Base-by-base conservation (phyloP, 1,140 invertebrate genomes). In the Drosophila ananassae region DNA sequence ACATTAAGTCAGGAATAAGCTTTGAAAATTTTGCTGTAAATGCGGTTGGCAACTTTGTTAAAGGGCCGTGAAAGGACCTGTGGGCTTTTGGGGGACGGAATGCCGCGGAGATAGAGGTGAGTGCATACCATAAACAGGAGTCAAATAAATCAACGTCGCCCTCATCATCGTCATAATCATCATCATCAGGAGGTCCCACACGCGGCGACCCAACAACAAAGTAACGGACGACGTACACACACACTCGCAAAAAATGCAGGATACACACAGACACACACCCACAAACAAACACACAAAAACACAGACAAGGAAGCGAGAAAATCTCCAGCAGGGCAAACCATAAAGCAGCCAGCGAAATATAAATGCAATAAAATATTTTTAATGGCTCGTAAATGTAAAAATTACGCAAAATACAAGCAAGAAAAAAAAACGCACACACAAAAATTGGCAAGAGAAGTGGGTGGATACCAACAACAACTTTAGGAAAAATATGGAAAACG, bases 311-410 rank as follows among this genome's bases (percentile, higher is more conserved):
- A 62, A 76, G 76, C 58, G 63, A 60, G 58, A 79, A 73, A 77
- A 81, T 81, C 78, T 81, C 78, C 78, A 77, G 73, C 78, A 72
- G 78, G 73, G 62, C 67, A 34, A 59, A 64, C 73, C 67, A 81
- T 81, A 81, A 81, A 81, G 78, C 73, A 81, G 77, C 78, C 78
- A 81, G 72, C 66, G 67, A 81, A 81, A 81, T 81, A 81, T 81
- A 81, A 81, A 81, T 81, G 78, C 78, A 81, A 81, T 81, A 81
- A 81, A 81, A 81, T 81, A 81, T 81, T 81, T 81, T 81, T 81
- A 81, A 81, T 81, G 78, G 78, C 78, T 81, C 78, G 78, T 81
- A 81, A 81, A 81, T 81, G 78, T 81, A 77, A 81, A 81, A 81
- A 81, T 81, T 81, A 81, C 78, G 78, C 66, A 80, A 80, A 76